Conservation (phyloP, 1,140 invertebrate genomes). For the Habropoda laboriosa region DNA sequence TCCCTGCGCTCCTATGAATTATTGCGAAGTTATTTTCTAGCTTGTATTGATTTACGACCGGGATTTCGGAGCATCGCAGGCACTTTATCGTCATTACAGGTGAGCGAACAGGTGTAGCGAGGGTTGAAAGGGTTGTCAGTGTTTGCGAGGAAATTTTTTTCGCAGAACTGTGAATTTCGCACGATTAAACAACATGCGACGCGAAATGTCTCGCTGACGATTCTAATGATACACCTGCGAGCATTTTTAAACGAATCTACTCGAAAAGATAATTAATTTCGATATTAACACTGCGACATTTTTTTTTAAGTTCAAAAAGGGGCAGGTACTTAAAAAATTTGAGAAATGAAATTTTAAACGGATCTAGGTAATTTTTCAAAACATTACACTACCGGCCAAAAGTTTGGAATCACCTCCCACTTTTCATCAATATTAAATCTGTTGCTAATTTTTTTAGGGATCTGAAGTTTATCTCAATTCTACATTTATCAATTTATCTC, state of each 20-base stretch:
- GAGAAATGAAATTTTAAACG: no score
- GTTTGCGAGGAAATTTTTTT: slow-evolving; percentile 23
- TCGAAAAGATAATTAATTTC: slow-evolving; percentile 25
- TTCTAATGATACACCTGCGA: no score
- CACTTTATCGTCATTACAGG: slow-evolving; percentile 74
- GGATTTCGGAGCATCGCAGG: slow-evolving; percentile 69
- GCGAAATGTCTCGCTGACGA: no score
- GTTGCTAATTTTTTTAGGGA: no score
- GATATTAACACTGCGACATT: neutral
- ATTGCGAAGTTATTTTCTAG: slow-evolving; percentile 75
- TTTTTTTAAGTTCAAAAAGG: neutral
- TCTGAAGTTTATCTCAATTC: no score
- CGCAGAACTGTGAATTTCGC: neutral
- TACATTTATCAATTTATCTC: no score
- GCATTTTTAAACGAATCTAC: neutral
- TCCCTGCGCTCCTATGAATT: slow-evolving; percentile 65
- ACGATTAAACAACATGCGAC: neutral
- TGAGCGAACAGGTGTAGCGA: slow-evolving; percentile 69
- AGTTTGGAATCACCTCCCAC: no score
- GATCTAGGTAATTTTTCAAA: no score
- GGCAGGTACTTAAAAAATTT: no score
- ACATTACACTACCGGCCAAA: no score
- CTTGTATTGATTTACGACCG: slow-evolving; percentile 75
- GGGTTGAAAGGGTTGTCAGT: slow-evolving; percentile 59
- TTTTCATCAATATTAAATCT: no score